Conservation (phyloP, 2,888 invertebrate species). For the Erpobdella octoculata region DNA sequence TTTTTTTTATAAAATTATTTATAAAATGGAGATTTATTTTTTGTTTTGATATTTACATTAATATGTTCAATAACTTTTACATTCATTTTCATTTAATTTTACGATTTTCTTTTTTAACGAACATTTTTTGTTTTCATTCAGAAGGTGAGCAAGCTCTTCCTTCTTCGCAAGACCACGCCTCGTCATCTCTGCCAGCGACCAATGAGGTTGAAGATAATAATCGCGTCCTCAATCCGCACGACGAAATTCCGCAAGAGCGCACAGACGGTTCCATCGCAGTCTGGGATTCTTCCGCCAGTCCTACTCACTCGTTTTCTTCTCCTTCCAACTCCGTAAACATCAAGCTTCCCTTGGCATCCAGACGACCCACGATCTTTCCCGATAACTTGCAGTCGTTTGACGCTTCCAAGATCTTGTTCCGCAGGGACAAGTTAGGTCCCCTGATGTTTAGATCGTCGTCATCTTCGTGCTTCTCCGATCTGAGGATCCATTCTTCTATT, state of each 20-base stretch:
- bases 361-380: background rate
- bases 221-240: background rate
- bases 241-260: background rate
- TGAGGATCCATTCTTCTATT: background rate
- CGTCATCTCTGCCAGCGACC: too few species aligned
- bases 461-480: background rate
- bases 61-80: too few species aligned
- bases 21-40: too few species aligned
- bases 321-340: background rate
- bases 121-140: too few species aligned
- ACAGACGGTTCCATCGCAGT: background rate
- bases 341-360: background rate
- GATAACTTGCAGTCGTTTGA: background rate
- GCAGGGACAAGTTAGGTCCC: background rate
- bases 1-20: too few species aligned
- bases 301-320: too few species aligned
- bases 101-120: too few species aligned
- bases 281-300: background rate
- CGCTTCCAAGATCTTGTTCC: background rate
- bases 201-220: too few species aligned
- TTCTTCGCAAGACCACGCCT: too few species aligned
- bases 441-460: background rate
- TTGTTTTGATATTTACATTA: too few species aligned
- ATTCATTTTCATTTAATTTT: too few species aligned
- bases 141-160: too few species aligned